These are phyloP conservation scores for Drosophila picticornis DNA, from an alignment of 2,888 invertebrate genomes.

Conservation along the genomic window DNA sequence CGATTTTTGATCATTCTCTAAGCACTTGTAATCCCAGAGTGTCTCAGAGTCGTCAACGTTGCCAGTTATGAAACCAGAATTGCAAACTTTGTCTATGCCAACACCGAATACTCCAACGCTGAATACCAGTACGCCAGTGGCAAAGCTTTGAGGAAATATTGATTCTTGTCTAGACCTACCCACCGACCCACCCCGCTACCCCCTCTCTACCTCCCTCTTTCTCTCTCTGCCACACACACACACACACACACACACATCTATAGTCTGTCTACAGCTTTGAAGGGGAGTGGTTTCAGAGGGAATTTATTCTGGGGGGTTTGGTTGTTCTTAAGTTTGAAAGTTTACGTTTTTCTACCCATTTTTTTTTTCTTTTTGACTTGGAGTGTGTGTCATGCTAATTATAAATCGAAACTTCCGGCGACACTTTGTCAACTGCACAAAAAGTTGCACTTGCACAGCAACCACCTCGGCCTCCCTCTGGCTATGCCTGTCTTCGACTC, in stretches of 20 bases:
- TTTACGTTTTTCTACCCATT: constrained; percentile 64
- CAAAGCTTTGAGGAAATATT: constrained; percentile 70
- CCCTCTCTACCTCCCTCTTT: background rate
- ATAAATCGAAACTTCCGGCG: constrained; percentile 79
- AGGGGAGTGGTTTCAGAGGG: background rate
- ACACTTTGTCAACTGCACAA: constrained; percentile 78
- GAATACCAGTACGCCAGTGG: constrained; percentile 4
- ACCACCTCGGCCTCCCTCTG: background rate
- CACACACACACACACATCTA: constrained; percentile 5
- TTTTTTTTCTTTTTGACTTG: constrained; percentile 63
- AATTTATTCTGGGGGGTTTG: constrained; percentile 1
- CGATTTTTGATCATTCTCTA: background rate
- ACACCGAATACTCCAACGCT: constrained; percentile 5
- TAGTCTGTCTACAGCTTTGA: constrained; percentile 5
- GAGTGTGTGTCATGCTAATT: constrained; percentile 79
- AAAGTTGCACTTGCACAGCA: constrained; percentile 32
- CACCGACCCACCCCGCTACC: too few relatives aligned
- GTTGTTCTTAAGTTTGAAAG: constrained; percentile 53
- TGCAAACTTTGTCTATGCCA: constrained; percentile 67
- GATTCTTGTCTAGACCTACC: constrained; percentile 58
- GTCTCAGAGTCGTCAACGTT: constrained; percentile 30
- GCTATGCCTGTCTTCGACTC: constrained; percentile 27
- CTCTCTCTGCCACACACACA: background rate
- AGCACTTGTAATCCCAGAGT: background rate
- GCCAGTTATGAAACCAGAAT: constrained; percentile 57